These are phyloP conservation scores for Diceros bicornis DNA, from an alignment of 2,797 vertebrate species.

Conservation along the genomic window DNA sequence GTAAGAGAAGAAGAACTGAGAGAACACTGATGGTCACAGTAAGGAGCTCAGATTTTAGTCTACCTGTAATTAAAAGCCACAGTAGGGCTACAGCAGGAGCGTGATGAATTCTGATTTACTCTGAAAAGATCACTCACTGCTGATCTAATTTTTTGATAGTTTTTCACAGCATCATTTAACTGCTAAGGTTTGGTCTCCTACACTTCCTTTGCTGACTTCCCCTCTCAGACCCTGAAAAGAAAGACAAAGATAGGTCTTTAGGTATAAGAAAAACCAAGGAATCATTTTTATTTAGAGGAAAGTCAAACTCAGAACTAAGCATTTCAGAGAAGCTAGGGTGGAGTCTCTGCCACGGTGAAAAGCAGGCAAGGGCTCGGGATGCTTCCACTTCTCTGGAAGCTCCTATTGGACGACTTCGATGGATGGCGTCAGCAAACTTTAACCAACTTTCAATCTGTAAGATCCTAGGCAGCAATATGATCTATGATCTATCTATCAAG, in stretches of 20 bases:
- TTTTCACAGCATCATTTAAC: not conserved
- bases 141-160: not conserved
- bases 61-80: not conserved
- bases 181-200: not conserved
- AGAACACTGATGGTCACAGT: not conserved
- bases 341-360: not conserved
- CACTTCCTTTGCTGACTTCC: not conserved
- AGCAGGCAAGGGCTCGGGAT: not conserved
- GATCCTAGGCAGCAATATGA: not conserved
- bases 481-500: not conserved
- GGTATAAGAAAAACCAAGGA: not conserved
- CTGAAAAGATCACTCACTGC: not conserved
- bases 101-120: not conserved
- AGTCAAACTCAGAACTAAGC: not conserved
- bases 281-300: not conserved
- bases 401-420: not conserved
- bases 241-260: not conserved
- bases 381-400: not conserved
- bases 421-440: not conserved
- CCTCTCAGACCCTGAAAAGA: not conserved
- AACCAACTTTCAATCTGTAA: not conserved
- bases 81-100: not conserved
- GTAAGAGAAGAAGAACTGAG: accelerated
- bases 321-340: not conserved
- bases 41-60: not conserved